Evolutionary conservation across 1,140 invertebrate genomes (phyloP).

Genomic region (Drosophila murphyi): DNA sequence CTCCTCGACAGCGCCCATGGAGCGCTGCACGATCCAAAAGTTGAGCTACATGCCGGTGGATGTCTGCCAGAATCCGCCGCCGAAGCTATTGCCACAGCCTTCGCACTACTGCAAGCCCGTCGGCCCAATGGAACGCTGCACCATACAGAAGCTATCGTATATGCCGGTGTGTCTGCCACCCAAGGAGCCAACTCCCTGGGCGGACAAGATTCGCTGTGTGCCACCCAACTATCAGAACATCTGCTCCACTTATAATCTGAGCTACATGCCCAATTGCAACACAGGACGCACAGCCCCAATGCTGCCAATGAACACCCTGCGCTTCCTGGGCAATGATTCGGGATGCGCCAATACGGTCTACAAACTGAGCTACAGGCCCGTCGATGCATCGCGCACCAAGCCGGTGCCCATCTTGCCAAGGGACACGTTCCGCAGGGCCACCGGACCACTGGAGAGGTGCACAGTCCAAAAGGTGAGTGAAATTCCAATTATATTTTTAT

Average conservation of each 20-base stretch:
- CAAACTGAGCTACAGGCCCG: slow-evolving; percentile 86
- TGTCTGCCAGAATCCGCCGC: slow-evolving; percentile 78
- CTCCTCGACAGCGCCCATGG: slow-evolving; percentile 85
- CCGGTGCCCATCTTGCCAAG: slow-evolving; percentile 83
- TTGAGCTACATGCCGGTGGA: slow-evolving; percentile 86
- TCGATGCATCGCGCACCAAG: slow-evolving; percentile 75
- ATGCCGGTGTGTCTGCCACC: slow-evolving; percentile 85
- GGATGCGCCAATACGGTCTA: slow-evolving; percentile 83
- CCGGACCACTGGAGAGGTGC: slow-evolving; percentile 75
- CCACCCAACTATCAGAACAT: slow-evolving; percentile 75
- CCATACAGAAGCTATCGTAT: slow-evolving; percentile 87
- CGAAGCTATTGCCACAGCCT: slow-evolving; percentile 80
- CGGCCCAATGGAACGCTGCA: slow-evolving; percentile 83
- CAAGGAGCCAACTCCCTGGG: slow-evolving; percentile 86
- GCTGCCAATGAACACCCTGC: slow-evolving; percentile 72
- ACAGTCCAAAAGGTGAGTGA: slow-evolving; percentile 86
- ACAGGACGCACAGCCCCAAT: slow-evolving; percentile 83
- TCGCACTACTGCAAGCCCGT: slow-evolving; percentile 84
- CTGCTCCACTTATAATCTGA: slow-evolving; percentile 79
- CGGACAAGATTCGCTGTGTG: slow-evolving; percentile 73
- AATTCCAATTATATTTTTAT: no score
- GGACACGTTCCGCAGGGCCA: slow-evolving; percentile 84
- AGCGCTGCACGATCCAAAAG: slow-evolving; percentile 85
- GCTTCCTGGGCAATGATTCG: slow-evolving; percentile 62
- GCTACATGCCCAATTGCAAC: slow-evolving; percentile 85